Evolutionary conservation across 2,888 invertebrate genomes (phyloP).

Genomic region (Drosophila vallismaia): DNA sequence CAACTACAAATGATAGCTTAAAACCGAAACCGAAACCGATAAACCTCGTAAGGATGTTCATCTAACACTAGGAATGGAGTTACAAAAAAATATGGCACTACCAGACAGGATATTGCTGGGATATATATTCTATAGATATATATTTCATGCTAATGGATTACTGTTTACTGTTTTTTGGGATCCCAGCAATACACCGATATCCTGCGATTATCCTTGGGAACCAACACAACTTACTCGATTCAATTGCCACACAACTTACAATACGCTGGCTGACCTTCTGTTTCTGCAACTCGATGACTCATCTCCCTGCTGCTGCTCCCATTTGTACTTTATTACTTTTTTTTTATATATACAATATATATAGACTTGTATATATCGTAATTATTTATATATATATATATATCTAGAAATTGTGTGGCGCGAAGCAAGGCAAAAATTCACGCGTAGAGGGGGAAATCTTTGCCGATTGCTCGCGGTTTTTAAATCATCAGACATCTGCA

Average conservation of each 20-base stretch:
- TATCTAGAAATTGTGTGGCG: slow-evolving; percentile 1
- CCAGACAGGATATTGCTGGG: slow-evolving; percentile 10
- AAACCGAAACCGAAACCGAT: slow-evolving; percentile 39
- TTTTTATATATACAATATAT: slow-evolving; percentile 3
- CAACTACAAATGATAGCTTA: slow-evolving; percentile 43
- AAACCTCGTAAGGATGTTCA: slow-evolving; percentile 35
- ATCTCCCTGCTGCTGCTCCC: slow-evolving; percentile 22
- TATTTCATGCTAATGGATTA: background rate
- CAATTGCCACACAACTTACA: slow-evolving; percentile 38
- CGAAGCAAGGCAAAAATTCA: slow-evolving; percentile 64
- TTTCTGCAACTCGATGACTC: slow-evolving; percentile 27
- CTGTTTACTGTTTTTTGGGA: too few species aligned
- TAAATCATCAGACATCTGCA: slow-evolving; percentile 83
- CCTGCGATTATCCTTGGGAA: slow-evolving; percentile 22
- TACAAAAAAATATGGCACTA: slow-evolving; percentile 2
- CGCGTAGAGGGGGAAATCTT: slow-evolving; percentile 47
- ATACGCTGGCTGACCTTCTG: slow-evolving; percentile 30
- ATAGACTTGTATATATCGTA: background rate
- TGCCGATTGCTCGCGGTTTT: slow-evolving; percentile 53
- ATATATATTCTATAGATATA: too few species aligned
- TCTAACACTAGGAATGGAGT: slow-evolving; percentile 21
- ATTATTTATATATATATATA: slow-evolving; percentile 13
- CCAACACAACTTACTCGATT: slow-evolving; percentile 33
- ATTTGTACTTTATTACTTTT: slow-evolving; percentile 12
- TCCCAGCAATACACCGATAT: slow-evolving; percentile 27